Evolutionary conservation across 2,888 invertebrate species (phyloP).

Genomic region (Automeris io): DNA sequence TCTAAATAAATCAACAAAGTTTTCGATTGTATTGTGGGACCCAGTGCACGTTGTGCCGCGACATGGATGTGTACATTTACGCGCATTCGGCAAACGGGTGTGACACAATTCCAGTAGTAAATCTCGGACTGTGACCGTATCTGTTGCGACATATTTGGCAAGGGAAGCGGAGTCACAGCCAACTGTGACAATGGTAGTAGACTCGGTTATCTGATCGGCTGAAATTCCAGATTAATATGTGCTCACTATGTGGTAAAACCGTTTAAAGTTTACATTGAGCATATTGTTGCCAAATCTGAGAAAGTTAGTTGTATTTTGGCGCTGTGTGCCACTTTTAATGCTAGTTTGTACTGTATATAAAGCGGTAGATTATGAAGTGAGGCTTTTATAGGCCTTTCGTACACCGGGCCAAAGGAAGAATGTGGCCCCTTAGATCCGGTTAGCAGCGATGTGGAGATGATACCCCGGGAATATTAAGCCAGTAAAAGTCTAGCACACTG

Average conservation of each 20-base stretch:
- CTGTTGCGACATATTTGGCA: slow-evolving; percentile 72
- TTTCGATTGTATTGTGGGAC: slow-evolving; percentile 10
- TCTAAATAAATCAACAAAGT: slow-evolving; percentile 40
- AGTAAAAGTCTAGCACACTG: too few relatives aligned
- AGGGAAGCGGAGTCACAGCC: slow-evolving; percentile 48
- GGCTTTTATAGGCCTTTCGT: too few relatives aligned
- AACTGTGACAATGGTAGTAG: slow-evolving; percentile 60
- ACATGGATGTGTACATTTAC: slow-evolving; percentile 5
- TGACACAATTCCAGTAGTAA: slow-evolving; percentile 56
- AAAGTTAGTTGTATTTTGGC: too few relatives aligned
- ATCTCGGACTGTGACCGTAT: slow-evolving; percentile 41
- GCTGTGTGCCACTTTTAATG: too few relatives aligned
- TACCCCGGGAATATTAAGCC: too few relatives aligned
- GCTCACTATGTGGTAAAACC: slow-evolving; percentile 24
- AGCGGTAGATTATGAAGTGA: too few relatives aligned
- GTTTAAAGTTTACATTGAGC: not conserved
- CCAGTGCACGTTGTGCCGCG: not conserved
- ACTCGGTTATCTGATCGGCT: slow-evolving; percentile 40
- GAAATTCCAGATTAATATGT: slow-evolving; percentile 39
- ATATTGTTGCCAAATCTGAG: slow-evolving; percentile 16
- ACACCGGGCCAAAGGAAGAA: too few relatives aligned
- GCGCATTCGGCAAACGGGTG: slow-evolving; percentile 24
- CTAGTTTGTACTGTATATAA: too few relatives aligned
- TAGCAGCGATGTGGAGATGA: too few relatives aligned
- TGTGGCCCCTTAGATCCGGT: too few relatives aligned